Percentiles rank a stretch among this genome's conserved stretches.
Conservation (phyloP, 53 echinoderm and acorn worm species). For the Astropecten irregularis region DNA sequence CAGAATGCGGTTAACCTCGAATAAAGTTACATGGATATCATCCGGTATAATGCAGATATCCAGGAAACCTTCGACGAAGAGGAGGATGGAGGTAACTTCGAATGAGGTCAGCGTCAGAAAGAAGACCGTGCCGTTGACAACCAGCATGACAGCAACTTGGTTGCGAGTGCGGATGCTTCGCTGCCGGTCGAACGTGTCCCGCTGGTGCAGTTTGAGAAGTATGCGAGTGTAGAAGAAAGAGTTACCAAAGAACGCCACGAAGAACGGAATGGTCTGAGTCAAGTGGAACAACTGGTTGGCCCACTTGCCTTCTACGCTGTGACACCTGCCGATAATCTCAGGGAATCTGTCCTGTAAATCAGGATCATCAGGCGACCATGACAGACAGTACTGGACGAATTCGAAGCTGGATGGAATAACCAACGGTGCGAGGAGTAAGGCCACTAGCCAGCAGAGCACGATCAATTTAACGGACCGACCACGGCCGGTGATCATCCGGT, state of each 20-base stretch:
- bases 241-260: slow-evolving; percentile 41
- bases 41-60: neutral
- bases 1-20: slow-evolving; percentile 42
- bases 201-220: slow-evolving; percentile 35
- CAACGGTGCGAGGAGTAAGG: neutral
- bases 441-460: slow-evolving; percentile 19
- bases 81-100: slow-evolving; percentile 10
- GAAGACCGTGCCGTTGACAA: slow-evolving; percentile 41
- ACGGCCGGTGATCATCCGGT: slow-evolving; percentile 17
- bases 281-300: slow-evolving; percentile 14
- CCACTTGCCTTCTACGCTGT: neutral
- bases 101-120: slow-evolving; percentile 21
- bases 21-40: neutral
- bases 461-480: slow-evolving; percentile 18
- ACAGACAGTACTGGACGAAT: slow-evolving; percentile 19
- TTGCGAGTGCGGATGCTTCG: slow-evolving; percentile 27
- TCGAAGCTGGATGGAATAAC: neutral
- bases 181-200: slow-evolving; percentile 14
- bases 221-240: slow-evolving; percentile 42
- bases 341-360: neutral
- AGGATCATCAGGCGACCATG: slow-evolving; percentile 18
- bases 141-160: slow-evolving; percentile 44
- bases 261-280: slow-evolving; percentile 41
- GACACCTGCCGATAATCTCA: slow-evolving; percentile 1
- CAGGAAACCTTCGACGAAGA: slow-evolving; percentile 21